These are phyloP conservation scores for Himantopus leucocephalus DNA, from an alignment of 2,113 vertebrate species.

Conservation along the genomic window DNA sequence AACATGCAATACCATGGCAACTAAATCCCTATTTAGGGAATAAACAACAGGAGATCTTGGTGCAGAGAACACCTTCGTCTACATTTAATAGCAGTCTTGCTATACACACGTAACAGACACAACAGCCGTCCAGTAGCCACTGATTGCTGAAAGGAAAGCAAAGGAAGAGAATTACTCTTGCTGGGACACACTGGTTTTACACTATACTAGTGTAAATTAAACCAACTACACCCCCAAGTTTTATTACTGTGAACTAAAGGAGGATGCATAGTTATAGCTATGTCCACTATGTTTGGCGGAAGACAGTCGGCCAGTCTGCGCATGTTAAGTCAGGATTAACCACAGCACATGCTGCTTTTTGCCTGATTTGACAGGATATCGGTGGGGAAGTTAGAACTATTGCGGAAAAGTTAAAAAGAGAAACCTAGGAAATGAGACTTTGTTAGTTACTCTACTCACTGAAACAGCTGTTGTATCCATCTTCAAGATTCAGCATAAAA, in stretches of 20 bases:
- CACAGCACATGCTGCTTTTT: background rate
- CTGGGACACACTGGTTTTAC: background rate
- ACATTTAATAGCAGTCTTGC: background rate
- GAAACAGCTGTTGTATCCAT: constrained; percentile 7
- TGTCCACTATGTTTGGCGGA: background rate
- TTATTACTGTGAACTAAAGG: background rate
- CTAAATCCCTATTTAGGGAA: background rate
- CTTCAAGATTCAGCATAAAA: background rate
- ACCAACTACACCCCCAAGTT: background rate
- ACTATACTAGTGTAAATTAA: background rate
- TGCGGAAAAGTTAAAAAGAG: constrained; percentile 11
- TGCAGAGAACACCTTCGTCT: background rate
- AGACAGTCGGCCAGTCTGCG: fast-evolving
- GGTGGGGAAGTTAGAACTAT: background rate
- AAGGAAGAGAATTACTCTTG: background rate
- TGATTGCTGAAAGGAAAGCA: background rate
- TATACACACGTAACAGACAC: background rate
- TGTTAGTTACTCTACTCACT: background rate
- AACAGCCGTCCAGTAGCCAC: background rate
- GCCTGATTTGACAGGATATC: constrained; percentile 1
- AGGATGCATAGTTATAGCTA: background rate
- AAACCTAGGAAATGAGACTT: constrained; percentile 34
- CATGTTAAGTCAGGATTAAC: background rate
- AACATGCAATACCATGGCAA: constrained; percentile 21
- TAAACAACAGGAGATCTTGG: background rate